phyloP scores from a whole-genome alignment of 2,888 invertebrate species.

The Strigamia transsilvanica region DNA sequence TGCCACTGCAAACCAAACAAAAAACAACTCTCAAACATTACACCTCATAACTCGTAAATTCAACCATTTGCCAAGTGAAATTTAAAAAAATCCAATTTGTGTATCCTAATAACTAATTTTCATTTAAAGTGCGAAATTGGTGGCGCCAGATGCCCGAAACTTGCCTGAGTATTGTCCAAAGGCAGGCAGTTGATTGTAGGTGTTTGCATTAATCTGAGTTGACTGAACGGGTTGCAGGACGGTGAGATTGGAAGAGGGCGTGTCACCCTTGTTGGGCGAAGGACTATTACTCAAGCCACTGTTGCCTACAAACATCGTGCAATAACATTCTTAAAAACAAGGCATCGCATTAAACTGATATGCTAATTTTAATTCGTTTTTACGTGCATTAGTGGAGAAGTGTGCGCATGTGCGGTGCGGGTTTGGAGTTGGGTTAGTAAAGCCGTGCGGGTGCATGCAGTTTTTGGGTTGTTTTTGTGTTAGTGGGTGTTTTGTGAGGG shows the following conservation, averaged over 20 bases:
- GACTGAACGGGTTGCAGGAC: conserved; percentile 70
- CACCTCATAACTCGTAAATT: not conserved
- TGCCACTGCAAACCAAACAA: conserved; percentile 66
- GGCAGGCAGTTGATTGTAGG: conserved; percentile 69
- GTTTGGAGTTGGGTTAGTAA: too few species aligned
- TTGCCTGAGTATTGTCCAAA: conserved; percentile 75
- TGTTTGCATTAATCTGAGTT: conserved; percentile 64
- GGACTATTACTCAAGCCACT: conserved; percentile 58
- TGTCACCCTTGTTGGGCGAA: conserved; percentile 59
- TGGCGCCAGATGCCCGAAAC: conserved; percentile 53
- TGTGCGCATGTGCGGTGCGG: too few species aligned
- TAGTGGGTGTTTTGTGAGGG: too few species aligned
- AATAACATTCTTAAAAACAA: conserved; percentile 30
- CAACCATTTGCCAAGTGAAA: not conserved
- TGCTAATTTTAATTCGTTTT: not conserved
- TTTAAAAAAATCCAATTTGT: too few species aligned
- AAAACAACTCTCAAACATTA: not conserved
- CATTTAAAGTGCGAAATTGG: not conserved
- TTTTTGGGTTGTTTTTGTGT: too few species aligned
- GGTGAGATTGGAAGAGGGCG: conserved; percentile 65
- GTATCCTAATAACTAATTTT: too few species aligned
- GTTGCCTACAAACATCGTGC: conserved; percentile 55
- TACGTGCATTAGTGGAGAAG: too few species aligned
- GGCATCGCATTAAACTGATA: conserved; percentile 18
- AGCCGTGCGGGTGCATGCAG: too few species aligned